Conservation (phyloP, 1,140 invertebrate species). For the Chrysomallon squamiferum region DNA sequence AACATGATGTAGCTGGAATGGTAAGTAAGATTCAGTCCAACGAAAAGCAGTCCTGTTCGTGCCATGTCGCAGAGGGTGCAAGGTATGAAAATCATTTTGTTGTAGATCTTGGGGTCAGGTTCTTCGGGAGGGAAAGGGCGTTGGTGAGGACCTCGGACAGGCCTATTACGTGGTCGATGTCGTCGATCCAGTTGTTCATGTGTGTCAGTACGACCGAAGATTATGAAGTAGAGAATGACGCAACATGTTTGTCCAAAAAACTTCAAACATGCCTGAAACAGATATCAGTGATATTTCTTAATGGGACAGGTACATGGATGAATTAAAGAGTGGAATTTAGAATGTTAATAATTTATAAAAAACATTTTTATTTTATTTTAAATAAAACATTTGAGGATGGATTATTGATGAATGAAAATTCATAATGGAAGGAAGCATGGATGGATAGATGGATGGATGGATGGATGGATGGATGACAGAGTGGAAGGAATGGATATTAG, state of each 20-base stretch:
- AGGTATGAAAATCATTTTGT: constrained; percentile 81
- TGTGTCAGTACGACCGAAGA: constrained; percentile 7
- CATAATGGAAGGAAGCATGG: too few species aligned
- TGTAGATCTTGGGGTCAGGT: constrained; percentile 55
- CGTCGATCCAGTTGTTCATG: too few species aligned
- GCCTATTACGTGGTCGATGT: too few species aligned
- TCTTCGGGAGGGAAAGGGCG: background rate
- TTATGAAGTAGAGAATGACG: constrained; percentile 72
- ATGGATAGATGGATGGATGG: too few species aligned
- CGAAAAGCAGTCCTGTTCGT: constrained; percentile 86
- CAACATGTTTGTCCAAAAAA: constrained; percentile 89
- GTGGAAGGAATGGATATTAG: too few species aligned
- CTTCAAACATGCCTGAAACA: constrained; percentile 87
- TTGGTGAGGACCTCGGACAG: constrained; percentile 74
- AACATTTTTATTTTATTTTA: too few species aligned
- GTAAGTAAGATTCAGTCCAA: constrained; percentile 90
- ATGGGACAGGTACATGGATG: background rate
- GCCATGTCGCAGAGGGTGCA: constrained; percentile 85
- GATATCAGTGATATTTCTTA: too few species aligned
- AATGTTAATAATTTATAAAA: too few species aligned
- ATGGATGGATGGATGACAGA: too few species aligned
- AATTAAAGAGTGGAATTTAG: background rate
- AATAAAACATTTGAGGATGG: too few species aligned
- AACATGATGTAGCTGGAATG: constrained; percentile 97
- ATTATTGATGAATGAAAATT: too few species aligned